Base-by-base conservation (phyloP, 2,113 vertebrate genomes). In the Tragelaphus buxtoni region DNA sequence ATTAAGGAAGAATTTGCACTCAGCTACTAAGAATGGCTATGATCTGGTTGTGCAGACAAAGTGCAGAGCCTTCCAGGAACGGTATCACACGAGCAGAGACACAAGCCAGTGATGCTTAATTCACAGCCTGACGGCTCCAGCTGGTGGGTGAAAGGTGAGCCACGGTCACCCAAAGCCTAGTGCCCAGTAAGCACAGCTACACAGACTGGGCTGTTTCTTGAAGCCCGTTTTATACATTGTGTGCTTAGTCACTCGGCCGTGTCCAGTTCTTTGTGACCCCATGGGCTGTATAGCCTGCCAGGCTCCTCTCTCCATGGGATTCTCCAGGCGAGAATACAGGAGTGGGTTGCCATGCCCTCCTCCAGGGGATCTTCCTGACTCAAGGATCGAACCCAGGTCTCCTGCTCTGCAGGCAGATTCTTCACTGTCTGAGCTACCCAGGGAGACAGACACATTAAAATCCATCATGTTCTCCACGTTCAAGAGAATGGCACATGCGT, bases 31-130 rank as follows among this genome's bases (percentile, higher is more conserved):
- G 90, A 69, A n/a, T 24, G 42, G 53, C 32, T 51, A 11, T 56
- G 45, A 63, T 2, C 42, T 30, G 60, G 47, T 1, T 65, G 14
- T 55, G 18, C 56, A 24, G 47, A 56, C 28, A 80, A 22, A 32
- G 58, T 69, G 8, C n/a, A 14, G 16, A 22, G 45, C 2, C 1
- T 39, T 45, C 56, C 90, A 69, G 87, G 28, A 60, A n/a, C 7
- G 3, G 51, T 0, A 6, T 16, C 0, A 0, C 3, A 14, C 0
- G 32, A 76, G 11, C 30, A 35, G 53, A 45, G 63, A 65, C 63
- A 18, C 3, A 1, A 4, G 74, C n/a, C 4, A 4, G 65, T 3
- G 32, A 65, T 4, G 35, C 53, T n/a, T 74, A 30, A 51, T 51
- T 53, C 87, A 84, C 65, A 84, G 7, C 65, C n/a, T 69, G 7